phyloP scores from a whole-genome alignment of 2,113 vertebrate genomes.

The Poeciliopsis turrubarensis region DNA sequence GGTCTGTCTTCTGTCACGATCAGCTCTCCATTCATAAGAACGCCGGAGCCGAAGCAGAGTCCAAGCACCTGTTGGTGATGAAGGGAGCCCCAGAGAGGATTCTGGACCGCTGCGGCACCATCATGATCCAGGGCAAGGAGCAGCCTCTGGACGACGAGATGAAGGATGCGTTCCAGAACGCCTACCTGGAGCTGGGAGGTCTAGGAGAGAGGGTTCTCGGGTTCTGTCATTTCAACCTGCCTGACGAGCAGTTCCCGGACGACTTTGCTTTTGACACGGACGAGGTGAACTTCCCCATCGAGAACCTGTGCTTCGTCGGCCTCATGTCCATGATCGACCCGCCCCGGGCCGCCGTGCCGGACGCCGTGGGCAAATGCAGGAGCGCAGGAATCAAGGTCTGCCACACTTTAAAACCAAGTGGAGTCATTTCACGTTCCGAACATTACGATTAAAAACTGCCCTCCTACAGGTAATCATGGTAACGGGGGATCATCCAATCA shows the following conservation, averaged over 20 bases:
- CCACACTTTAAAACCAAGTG: neutral
- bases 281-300: conserved; percentile 89
- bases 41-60: conserved; percentile 46
- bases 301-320: conserved; percentile 91
- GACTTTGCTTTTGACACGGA: conserved; percentile 88
- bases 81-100: conserved; percentile 93
- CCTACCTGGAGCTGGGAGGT: conserved; percentile 91
- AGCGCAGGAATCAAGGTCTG: conserved; percentile 92
- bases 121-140: conserved; percentile 89
- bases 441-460: neutral
- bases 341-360: conserved; percentile 88
- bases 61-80: conserved; percentile 89
- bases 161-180: conserved; percentile 93
- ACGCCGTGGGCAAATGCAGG: conserved; percentile 92
- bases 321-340: conserved; percentile 97
- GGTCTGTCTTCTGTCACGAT: neutral
- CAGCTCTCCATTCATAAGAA: conserved; percentile 91
- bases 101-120: conserved; percentile 90
- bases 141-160: conserved; percentile 88
- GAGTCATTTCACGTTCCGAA: neutral
- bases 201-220: conserved; percentile 90
- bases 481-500: conserved; percentile 95
- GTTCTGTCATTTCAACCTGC: conserved; percentile 87
- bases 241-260: conserved; percentile 85
- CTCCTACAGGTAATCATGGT: conserved; percentile 91